Base-by-base conservation (phyloP, 2,113 vertebrate genomes). In the Bagarius yarrelli region DNA sequence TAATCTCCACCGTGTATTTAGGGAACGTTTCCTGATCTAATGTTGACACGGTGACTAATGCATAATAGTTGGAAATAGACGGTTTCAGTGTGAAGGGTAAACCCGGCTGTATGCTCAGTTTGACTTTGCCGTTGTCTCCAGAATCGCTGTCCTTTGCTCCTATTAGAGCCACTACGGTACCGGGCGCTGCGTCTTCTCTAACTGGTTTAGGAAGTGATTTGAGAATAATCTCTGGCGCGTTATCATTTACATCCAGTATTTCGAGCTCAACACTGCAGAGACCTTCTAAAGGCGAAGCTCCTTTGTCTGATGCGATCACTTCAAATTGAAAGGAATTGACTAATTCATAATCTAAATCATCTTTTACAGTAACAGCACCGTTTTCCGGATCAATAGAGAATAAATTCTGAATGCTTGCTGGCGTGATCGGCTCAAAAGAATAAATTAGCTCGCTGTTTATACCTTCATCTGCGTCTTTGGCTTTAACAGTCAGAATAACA, bases 181-280 rank as follows among this genome's bases (percentile, higher is more conserved):
- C 94, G 0, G 88, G 78, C n/a, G 89, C 88, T 0, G 93, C 93
- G 0, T 95, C 94, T 88, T 96, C 95, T 0, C 86, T 89, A 78
- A 95, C 69, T 15, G 92, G 94, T 80, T 91, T 93, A 8, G 91
- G 92, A 84, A 93, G 91, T 67, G 95, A 95, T 52, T 93, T 94
- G 32, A 96, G 85, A 66, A 90, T 92, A 70, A 96, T 91, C 80
- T 96, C 93, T 0, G 94, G 95, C 60, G 88, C 87, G 0, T 96
- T 96, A 85, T 96, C 95, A 3, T 96, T 96, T 32, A 95, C 90
- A 61, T 96, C 95, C 0, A 89, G 80, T 80, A 96, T 85, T 76
- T 92, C 91, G 64, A 96, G 84, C 74, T 95, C 82, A 40, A 96
- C 82, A 0, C 84, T 94, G 85, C 94, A 92, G 53, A 94, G 91